A percentile compares a stretch with the other conserved stretches of the same genome.
phyloP scores from a whole-genome alignment of 2,113 vertebrate genomes.

The Brachionichthys hirsutus region DNA sequence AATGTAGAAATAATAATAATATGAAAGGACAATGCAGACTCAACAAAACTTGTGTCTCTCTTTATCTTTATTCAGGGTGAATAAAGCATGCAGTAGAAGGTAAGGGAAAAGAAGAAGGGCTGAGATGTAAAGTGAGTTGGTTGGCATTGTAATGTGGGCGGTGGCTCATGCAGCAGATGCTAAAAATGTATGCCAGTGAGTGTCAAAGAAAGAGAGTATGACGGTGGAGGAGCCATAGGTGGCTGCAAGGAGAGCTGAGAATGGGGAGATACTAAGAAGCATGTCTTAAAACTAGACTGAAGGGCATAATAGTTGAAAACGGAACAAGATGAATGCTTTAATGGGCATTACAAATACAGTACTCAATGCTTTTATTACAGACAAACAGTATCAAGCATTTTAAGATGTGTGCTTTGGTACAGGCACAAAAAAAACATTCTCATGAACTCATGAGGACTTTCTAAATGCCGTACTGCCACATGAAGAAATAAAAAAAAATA shows the following conservation, averaged over 20 bases:
- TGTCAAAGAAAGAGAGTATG: conserved; percentile 59
- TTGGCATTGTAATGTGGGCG: conserved; percentile 38
- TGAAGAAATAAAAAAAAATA: too few species aligned
- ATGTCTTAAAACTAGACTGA: conserved; percentile 23
- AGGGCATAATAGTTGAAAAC: conserved; percentile 12
- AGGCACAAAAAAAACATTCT: too few species aligned
- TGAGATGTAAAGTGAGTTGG: conserved; percentile 54
- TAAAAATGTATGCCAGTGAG: conserved; percentile 51
- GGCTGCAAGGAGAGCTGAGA: conserved; percentile 42
- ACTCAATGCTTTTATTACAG: background rate
- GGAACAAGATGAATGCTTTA: background rate
- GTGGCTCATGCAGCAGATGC: conserved; percentile 45
- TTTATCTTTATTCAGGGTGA: too few species aligned
- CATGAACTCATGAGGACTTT: too few species aligned
- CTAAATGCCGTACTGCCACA: too few species aligned
- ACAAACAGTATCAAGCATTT: background rate
- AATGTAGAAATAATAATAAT: too few species aligned
- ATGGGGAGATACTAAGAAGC: conserved; percentile 27
- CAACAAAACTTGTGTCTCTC: too few species aligned
- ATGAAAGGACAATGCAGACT: too few species aligned
- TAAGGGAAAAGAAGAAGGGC: conserved; percentile 33
- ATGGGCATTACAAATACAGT: background rate
- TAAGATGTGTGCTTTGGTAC: too few species aligned
- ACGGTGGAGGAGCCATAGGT: conserved; percentile 47
- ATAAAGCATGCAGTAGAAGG: conserved; percentile 68